Evolutionary conservation across 2,797 vertebrate genomes (phyloP).

Genomic region (Cryptoblepharus egeriae): DNA sequence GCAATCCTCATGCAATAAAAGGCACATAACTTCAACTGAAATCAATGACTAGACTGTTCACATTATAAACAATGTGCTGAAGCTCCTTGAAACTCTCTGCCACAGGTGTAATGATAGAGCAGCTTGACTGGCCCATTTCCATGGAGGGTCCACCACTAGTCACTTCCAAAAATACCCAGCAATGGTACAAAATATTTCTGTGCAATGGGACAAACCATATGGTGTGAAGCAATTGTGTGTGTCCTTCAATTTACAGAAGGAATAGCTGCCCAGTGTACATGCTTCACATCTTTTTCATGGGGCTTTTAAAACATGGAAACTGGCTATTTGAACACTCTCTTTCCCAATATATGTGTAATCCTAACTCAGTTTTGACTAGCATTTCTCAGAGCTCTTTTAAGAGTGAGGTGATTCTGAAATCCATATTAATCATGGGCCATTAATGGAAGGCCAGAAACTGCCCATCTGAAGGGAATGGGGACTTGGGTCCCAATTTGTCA

Average conservation of each 20-base stretch:
- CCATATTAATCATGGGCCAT: too few species aligned
- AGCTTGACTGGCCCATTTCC: not conserved
- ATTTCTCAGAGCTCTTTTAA: too few species aligned
- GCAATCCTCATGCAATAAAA: not conserved
- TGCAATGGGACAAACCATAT: not conserved
- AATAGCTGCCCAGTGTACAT: too few species aligned
- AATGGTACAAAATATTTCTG: not conserved
- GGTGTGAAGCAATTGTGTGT: not conserved
- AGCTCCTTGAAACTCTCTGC: not conserved
- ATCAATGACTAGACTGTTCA: not conserved
- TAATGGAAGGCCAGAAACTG: not conserved
- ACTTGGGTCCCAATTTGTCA: not conserved
- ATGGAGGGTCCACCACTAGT: not conserved
- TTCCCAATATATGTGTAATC: too few species aligned
- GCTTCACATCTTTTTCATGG: not conserved
- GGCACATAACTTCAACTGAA: not conserved
- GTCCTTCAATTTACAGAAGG: not conserved
- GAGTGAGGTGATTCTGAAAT: too few species aligned
- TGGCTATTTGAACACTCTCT: too few species aligned
- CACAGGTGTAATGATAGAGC: not conserved
- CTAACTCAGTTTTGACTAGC: too few species aligned
- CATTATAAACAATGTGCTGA: not conserved
- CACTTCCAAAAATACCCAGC: not conserved
- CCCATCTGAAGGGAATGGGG: too few species aligned
- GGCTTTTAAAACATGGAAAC: not conserved